Evolutionary conservation across 1,140 invertebrate genomes (phyloP).

Genomic region (Archivesica marissinica): DNA sequence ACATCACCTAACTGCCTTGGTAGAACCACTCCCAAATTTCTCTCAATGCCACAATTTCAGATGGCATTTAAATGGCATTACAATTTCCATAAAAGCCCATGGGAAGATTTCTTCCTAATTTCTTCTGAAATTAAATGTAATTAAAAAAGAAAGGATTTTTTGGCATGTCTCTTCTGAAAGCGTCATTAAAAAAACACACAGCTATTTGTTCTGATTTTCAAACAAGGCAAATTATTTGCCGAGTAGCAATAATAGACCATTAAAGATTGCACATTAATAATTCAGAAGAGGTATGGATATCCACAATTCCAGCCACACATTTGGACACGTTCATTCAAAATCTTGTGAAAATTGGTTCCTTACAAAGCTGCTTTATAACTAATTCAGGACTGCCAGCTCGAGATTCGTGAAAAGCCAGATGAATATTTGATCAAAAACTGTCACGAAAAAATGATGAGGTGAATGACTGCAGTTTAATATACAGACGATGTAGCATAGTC

Average conservation of each 20-base stretch:
- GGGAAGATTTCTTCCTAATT: too few relatives aligned
- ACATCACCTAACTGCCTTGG: too few relatives aligned
- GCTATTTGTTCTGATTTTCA: neutral
- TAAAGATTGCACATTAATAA: conserved; percentile 54
- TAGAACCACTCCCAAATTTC: too few relatives aligned
- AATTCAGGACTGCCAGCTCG: conserved; percentile 35
- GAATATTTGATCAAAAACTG: conserved; percentile 34
- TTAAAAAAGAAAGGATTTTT: conserved; percentile 21
- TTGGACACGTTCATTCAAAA: conserved; percentile 42
- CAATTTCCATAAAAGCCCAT: too few relatives aligned
- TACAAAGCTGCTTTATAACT: conserved; percentile 35
- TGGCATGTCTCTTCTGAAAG: neutral
- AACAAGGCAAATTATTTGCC: neutral
- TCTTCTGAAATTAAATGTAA: too few relatives aligned
- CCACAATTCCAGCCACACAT: conserved; percentile 27
- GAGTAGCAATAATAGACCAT: neutral
- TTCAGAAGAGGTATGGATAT: conserved; percentile 47
- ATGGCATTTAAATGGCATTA: too few relatives aligned
- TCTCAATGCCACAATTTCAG: too few relatives aligned
- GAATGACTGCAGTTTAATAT: conserved; percentile 30
- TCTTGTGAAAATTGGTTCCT: conserved; percentile 34
- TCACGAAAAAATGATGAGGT: conserved; percentile 28
- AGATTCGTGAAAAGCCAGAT: conserved; percentile 49
- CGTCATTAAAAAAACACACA: conserved; percentile 20
- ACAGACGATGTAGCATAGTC: neutral